Evolutionary conservation across 2,888 invertebrate species (phyloP).

Genomic region (Eupsilia transversa): DNA sequence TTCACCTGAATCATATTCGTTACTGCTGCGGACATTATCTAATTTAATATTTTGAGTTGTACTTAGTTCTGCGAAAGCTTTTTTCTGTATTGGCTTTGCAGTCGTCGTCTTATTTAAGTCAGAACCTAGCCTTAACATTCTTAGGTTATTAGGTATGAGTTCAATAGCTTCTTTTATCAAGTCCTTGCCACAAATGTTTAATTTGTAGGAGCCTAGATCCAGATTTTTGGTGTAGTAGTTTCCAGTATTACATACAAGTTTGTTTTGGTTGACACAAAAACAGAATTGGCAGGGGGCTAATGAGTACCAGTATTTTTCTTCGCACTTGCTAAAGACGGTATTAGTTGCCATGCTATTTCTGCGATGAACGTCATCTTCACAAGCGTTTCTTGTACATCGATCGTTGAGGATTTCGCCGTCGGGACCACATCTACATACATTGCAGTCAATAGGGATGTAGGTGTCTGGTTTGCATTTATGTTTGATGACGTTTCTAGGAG

Average conservation of each 20-base stretch:
- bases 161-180: constrained; percentile 73
- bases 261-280: constrained; percentile 78
- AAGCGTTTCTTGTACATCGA: constrained; percentile 80
- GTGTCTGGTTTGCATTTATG: constrained; percentile 73
- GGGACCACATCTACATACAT: constrained; percentile 78
- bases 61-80: neutral
- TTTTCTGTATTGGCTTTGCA: neutral
- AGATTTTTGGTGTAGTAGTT: constrained; percentile 63
- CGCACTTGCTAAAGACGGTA: constrained; percentile 74
- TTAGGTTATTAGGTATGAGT: constrained; percentile 65
- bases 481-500: constrained; percentile 43
- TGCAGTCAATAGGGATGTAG: constrained; percentile 77
- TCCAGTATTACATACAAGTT: constrained; percentile 79
- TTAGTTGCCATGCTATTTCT: constrained; percentile 47
- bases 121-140: constrained; percentile 50
- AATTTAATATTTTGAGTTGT: neutral
- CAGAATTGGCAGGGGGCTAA: constrained; percentile 82
- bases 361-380: constrained; percentile 60
- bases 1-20: constrained; percentile 57
- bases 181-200: constrained; percentile 77
- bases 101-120: neutral
- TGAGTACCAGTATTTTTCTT: constrained; percentile 80
- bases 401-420: constrained; percentile 73
- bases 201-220: constrained; percentile 73
- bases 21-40: constrained; percentile 2